Evolutionary conservation across 2,797 vertebrate species (phyloP).

Genomic region (Diceros bicornis): DNA sequence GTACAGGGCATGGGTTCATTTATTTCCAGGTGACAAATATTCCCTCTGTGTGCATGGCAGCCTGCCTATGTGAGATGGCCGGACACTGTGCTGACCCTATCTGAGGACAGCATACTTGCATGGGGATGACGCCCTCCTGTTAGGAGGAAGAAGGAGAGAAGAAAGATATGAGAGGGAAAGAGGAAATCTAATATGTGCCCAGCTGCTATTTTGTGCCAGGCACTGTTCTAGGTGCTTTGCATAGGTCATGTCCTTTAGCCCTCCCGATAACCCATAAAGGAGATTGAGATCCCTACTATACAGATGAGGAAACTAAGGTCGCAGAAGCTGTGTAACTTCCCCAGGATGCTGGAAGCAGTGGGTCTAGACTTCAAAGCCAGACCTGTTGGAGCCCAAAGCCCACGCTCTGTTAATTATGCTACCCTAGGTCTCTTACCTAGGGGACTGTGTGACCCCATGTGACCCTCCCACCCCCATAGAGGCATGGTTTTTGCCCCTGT

Average conservation of each 20-base stretch:
- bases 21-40: neutral
- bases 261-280: no score
- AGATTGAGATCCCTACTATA: accelerated
- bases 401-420: neutral
- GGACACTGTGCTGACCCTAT: neutral
- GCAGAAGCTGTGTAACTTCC: neutral
- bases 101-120: neutral
- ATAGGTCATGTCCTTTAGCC: accelerated
- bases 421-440: neutral
- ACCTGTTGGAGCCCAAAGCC: neutral
- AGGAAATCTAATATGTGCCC: accelerated
- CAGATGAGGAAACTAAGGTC: neutral
- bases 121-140: accelerated
- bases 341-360: neutral
- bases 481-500: neutral
- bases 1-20: neutral
- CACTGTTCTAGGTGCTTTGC: neutral
- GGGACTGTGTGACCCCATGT: accelerated
- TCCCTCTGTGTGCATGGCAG: accelerated
- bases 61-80: no score
- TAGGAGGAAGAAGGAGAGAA: neutral
- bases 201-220: neutral
- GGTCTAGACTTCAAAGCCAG: neutral
- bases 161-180: neutral
- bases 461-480: neutral